Percentiles rank a stretch among this genome's conserved stretches.
These are phyloP conservation scores for Hololepta plana DNA, from an alignment of 2,888 invertebrate genomes.

Conservation along the genomic window DNA sequence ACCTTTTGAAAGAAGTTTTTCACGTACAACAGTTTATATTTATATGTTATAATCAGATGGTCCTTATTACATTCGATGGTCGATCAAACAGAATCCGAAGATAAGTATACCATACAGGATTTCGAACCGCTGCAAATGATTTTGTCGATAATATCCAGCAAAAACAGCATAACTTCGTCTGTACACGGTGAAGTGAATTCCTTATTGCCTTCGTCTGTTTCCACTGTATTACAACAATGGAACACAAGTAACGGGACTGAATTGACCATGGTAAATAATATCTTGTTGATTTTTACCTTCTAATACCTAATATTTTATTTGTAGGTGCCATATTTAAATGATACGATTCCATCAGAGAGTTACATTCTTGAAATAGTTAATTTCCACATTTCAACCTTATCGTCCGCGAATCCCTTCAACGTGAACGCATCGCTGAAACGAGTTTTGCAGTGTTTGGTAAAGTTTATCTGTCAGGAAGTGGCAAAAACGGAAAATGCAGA, in stretches of 20 bases:
- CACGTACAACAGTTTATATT: background rate
- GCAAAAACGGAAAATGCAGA: conserved; percentile 43
- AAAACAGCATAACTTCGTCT: conserved; percentile 20
- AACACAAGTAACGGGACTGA: conserved; percentile 34
- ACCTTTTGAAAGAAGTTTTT: too few species aligned
- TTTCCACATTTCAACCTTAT: conserved; percentile 44
- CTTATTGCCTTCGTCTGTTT: conserved; percentile 34
- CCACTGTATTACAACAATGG: conserved; percentile 43
- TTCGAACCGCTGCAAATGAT: conserved; percentile 24
- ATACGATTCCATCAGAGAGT: conserved; percentile 69
- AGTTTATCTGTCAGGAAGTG: conserved; percentile 43
- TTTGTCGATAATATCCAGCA: conserved; percentile 27
- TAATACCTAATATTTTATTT: too few species aligned
- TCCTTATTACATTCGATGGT: conserved; percentile 23
- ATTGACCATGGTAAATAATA: conserved; percentile 39
- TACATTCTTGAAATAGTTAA: conserved; percentile 55
- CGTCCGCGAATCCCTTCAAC: conserved; percentile 37
- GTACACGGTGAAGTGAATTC: conserved; percentile 33
- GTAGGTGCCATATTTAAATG: conserved; percentile 52
- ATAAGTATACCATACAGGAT: conserved; percentile 29
- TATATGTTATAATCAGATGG: conserved; percentile 14
- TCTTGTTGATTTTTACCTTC: too few species aligned
- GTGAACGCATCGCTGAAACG: conserved; percentile 46
- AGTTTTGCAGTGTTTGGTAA: conserved; percentile 41
- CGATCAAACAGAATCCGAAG: conserved; percentile 23